Evolutionary conservation across 2,888 invertebrate species (phyloP).

Genomic region (Synergus gifuensis): DNA sequence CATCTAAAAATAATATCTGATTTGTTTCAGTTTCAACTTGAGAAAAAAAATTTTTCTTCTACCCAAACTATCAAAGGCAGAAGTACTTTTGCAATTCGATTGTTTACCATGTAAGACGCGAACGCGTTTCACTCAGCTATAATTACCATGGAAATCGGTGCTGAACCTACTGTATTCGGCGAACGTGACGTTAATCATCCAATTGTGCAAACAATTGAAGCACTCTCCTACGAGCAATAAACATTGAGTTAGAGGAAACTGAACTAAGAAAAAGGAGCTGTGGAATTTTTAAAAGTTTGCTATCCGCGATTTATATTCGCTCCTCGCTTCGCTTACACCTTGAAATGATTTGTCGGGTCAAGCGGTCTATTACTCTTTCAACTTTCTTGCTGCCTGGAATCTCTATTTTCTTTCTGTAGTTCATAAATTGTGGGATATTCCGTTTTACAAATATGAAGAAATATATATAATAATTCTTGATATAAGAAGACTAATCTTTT

Average conservation of each 20-base stretch:
- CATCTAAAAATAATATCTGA: not conserved
- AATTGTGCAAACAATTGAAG: conserved; percentile 45
- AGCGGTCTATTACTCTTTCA: not conserved
- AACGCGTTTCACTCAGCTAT: conserved; percentile 54
- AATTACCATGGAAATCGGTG: conserved; percentile 57
- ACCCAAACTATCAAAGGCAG: not conserved
- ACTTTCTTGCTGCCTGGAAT: not conserved
- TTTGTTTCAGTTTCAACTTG: not conserved
- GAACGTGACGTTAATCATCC: conserved; percentile 52
- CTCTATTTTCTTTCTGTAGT: not conserved
- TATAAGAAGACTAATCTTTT: not conserved
- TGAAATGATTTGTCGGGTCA: conserved; percentile 15
- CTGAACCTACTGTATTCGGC: conserved; percentile 52
- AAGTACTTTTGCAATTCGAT: conserved; percentile 54
- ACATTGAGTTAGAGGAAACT: conserved; percentile 36
- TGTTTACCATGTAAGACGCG: conserved; percentile 57
- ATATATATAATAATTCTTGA: too few relatives aligned
- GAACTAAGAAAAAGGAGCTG: conserved; percentile 17
- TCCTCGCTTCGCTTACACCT: conserved; percentile 29
- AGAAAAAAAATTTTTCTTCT: conserved; percentile 16
- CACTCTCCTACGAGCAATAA: conserved; percentile 16
- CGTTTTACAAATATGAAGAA: conserved; percentile 8
- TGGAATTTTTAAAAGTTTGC: conserved; percentile 21
- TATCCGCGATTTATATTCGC: conserved; percentile 44
- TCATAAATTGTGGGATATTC: not conserved